A percentile compares a stretch with the other conserved stretches of the same genome.
These are phyloP conservation scores for Sinocyclocheilus anophthalmus DNA, from an alignment of 2,113 vertebrate genomes.

Conservation along the genomic window DNA sequence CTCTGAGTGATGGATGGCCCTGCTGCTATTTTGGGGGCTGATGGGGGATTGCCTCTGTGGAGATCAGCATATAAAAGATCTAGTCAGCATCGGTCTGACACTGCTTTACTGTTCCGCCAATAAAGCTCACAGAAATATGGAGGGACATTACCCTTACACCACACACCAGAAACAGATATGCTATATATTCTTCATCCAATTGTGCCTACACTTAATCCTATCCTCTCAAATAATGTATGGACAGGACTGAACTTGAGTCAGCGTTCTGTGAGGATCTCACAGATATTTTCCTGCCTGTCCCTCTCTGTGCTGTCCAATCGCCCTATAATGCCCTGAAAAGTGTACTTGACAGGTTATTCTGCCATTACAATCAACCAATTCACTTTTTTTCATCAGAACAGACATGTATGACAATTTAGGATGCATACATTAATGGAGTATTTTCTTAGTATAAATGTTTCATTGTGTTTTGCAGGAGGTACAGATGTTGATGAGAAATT, in stretches of 20 bases:
- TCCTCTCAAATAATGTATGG: constrained; percentile 27
- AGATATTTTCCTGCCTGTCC: too few species aligned
- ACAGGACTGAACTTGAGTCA: constrained; percentile 5
- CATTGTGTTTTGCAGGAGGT: constrained; percentile 16
- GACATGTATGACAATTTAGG: neutral
- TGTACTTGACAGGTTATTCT: neutral
- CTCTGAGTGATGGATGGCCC: constrained; percentile 55
- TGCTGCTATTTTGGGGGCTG: constrained; percentile 57
- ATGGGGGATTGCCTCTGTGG: constrained; percentile 56
- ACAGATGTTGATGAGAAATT: constrained; percentile 11
- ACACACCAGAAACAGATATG: constrained; percentile 34
- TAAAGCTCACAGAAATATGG: constrained; percentile 59
- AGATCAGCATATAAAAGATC: constrained; percentile 63
- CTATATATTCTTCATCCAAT: constrained; percentile 41
- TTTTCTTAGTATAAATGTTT: neutral
- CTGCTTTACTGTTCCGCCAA: constrained; percentile 58
- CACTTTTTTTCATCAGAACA: neutral
- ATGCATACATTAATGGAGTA: too few species aligned
- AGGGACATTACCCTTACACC: constrained; percentile 11
- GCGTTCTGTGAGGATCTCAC: constrained; percentile 9
- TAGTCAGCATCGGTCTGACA: constrained; percentile 60
- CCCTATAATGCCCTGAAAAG: neutral
- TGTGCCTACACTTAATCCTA: constrained; percentile 31
- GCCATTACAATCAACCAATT: neutral
- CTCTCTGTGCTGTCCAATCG: too few species aligned